phyloP scores from a whole-genome alignment of 1,140 invertebrate species.

The Pararge aegeria region DNA sequence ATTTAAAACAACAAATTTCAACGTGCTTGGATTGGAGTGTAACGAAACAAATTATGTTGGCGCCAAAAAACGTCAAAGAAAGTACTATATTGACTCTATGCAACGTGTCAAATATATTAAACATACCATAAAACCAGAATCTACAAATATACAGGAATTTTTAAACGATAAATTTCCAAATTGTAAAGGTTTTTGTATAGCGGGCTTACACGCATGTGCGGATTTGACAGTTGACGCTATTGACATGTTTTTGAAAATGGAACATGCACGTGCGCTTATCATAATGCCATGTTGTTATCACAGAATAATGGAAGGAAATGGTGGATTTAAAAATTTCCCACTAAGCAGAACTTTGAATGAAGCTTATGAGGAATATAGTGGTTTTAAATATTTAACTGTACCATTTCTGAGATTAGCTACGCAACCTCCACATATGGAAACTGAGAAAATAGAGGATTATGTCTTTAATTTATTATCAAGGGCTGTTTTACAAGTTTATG shows the following conservation, averaged over 20 bases:
- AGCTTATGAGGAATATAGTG: conserved; percentile 48
- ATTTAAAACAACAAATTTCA: conserved; percentile 82
- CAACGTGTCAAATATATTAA: conserved; percentile 81
- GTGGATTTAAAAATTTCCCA: conserved; percentile 83
- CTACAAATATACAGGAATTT: conserved; percentile 71
- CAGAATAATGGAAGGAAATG: conserved; percentile 77
- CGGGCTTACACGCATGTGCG: conserved; percentile 89
- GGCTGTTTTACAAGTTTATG: conserved; percentile 82
- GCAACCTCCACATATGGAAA: conserved; percentile 72
- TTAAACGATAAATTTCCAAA: conserved; percentile 64
- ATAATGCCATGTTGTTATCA: conserved; percentile 94
- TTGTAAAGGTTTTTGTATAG: conserved; percentile 46
- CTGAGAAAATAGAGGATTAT: conserved; percentile 73
- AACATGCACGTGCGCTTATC: conserved; percentile 81
- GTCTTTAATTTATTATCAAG: conserved; percentile 81
- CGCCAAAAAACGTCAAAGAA: conserved; percentile 82
- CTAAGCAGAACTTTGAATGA: conserved; percentile 76
- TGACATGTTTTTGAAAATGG: conserved; percentile 84
- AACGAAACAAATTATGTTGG: conserved; percentile 81
- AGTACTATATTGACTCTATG: conserved; percentile 77
- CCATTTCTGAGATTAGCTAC: conserved; percentile 85
- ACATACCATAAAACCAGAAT: conserved; percentile 79
- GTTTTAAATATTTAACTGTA: conserved; percentile 74
- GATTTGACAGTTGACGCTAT: conserved; percentile 88
- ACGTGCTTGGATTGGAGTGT: conserved; percentile 88